Conservation (phyloP, 2,113 vertebrate species). For the Oreocharis arfaki region DNA sequence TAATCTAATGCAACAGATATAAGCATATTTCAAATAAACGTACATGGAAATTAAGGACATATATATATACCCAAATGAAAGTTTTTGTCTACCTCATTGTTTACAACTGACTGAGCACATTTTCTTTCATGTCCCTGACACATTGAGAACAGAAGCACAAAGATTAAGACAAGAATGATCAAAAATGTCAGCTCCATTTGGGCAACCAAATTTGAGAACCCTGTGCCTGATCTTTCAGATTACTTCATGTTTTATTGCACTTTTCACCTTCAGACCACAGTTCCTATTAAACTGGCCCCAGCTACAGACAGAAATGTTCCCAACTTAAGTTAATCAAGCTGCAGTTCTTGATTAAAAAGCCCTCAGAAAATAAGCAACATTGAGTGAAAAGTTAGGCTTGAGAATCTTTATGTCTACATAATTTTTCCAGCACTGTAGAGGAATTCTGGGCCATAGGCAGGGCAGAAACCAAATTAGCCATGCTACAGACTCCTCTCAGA, state of each 20-base stretch:
- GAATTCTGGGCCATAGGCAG: background rate
- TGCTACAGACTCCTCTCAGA: background rate
- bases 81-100: background rate
- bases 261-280: background rate
- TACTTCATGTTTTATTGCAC: background rate
- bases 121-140: background rate
- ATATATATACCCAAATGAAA: background rate
- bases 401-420: background rate
- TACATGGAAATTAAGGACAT: background rate
- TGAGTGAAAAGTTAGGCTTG: background rate
- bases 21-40: background rate
- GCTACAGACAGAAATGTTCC: background rate
- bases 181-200: slow-evolving; percentile 4
- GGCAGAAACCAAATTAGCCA: background rate
- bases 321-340: background rate
- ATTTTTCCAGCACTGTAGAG: background rate
- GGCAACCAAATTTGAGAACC: background rate
- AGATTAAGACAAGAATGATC: background rate
- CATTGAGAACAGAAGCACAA: background rate
- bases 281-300: background rate
- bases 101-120: background rate
- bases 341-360: background rate
- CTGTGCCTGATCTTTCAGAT: background rate
- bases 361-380: background rate
- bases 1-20: background rate